Percentiles rank a stretch among this genome's conserved stretches.
Evolutionary conservation across 2,113 vertebrate species (phyloP).

Genomic region (Rynchops niger): DNA sequence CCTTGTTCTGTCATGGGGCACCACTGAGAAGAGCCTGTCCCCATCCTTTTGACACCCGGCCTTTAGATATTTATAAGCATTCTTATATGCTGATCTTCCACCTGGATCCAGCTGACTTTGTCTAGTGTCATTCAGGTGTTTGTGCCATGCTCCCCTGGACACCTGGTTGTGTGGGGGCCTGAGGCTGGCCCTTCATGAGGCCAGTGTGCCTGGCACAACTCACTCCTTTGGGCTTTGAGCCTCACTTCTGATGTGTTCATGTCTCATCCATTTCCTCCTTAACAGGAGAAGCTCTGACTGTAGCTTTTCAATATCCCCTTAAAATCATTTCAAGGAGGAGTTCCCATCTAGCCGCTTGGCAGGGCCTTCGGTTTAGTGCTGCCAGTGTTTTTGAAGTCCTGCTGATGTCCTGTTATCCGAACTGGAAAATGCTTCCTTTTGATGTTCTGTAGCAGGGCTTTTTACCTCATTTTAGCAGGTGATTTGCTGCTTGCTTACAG

Average conservation of each 20-base stretch:
- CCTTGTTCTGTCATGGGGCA: too few relatives aligned
- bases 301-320: neutral
- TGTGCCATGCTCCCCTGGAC: neutral
- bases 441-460: neutral
- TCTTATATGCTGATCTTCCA: neutral
- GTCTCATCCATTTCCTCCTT: neutral
- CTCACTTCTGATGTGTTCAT: neutral
- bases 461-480: neutral
- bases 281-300: neutral
- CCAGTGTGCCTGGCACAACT: neutral
- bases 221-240: neutral
- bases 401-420: neutral
- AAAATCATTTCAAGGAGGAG: neutral
- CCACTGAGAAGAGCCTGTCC: too few relatives aligned
- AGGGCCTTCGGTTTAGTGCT: neutral
- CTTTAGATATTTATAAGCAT: too few relatives aligned
- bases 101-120: neutral
- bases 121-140: neutral
- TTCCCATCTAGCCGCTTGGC: neutral
- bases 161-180: accelerated
- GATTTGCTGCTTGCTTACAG: neutral
- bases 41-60: too few relatives aligned
- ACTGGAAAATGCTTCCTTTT: conserved; percentile 6
- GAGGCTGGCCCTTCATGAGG: neutral
- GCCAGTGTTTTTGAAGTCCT: neutral